phyloP scores from a whole-genome alignment of 2,113 vertebrate genomes.

The Dasypus novemcinctus region DNA sequence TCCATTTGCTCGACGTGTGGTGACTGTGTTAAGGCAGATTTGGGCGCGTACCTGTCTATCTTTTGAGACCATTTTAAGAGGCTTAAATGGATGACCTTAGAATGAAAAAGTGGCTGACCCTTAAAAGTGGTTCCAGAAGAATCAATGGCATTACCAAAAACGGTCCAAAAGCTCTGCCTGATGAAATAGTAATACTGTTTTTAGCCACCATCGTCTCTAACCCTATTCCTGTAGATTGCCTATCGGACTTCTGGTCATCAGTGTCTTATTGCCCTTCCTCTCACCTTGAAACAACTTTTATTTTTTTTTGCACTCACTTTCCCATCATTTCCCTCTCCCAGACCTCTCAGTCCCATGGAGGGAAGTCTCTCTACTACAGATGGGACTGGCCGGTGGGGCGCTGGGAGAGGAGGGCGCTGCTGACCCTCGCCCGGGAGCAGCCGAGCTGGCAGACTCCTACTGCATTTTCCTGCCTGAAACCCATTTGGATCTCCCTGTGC shows the following conservation, averaged over 20 bases:
- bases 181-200: background rate
- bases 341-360: too few species aligned
- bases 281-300: background rate
- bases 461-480: too few species aligned
- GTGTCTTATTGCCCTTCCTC: background rate
- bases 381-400: too few species aligned
- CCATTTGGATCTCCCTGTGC: too few species aligned
- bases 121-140: conserved; percentile 41
- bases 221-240: too few species aligned
- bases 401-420: too few species aligned
- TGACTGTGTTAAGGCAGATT: background rate
- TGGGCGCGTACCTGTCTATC: background rate
- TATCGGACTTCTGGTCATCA: background rate
- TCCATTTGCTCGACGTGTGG: background rate
- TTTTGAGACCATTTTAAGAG: conserved; percentile 2
- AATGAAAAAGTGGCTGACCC: background rate
- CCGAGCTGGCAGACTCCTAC: too few species aligned
- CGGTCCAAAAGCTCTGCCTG: background rate
- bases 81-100: background rate
- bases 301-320: too few species aligned
- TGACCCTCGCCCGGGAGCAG: too few species aligned
- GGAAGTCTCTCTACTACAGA: too few species aligned
- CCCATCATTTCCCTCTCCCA: too few species aligned
- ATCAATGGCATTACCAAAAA: background rate
- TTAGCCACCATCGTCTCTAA: background rate